Percentiles rank a stretch among this genome's conserved stretches.
These are phyloP conservation scores for Cryptomyrus ogoouensis DNA, from an alignment of 2,113 vertebrate genomes.

Conservation along the genomic window DNA sequence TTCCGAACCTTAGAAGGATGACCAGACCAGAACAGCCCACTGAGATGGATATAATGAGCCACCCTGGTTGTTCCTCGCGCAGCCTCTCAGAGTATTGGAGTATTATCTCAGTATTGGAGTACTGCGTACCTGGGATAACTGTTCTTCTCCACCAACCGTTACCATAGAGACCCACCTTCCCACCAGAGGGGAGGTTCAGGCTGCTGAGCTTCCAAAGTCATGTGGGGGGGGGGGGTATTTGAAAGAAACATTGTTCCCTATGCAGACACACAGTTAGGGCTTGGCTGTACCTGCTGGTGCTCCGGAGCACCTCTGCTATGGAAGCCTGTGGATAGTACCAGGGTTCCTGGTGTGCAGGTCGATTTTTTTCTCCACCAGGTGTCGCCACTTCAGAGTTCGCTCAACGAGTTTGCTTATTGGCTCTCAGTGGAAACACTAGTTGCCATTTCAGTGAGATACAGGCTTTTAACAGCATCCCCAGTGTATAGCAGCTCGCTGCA, in stretches of 20 bases:
- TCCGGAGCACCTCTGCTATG: constrained; percentile 45
- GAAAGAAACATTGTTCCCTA: constrained; percentile 51
- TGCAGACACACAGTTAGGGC: constrained; percentile 4
- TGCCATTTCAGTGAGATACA: neutral
- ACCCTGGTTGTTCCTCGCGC: constrained; percentile 33
- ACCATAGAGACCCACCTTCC: constrained; percentile 68
- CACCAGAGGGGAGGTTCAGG: constrained; percentile 52
- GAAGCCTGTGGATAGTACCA: constrained; percentile 36
- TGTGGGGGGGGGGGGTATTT: constrained; percentile 46
- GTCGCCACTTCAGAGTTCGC: neutral
- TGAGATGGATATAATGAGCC: constrained; percentile 29
- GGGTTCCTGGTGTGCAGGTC: neutral
- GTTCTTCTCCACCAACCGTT: constrained; percentile 52
- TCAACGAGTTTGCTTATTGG: neutral
- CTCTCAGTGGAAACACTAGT: neutral
- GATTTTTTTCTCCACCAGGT: neutral
- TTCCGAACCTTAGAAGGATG: neutral
- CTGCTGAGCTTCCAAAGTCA: constrained; percentile 53
- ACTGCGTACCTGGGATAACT: constrained; percentile 61
- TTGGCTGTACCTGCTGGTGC: constrained; percentile 38
- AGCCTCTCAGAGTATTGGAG: constrained; percentile 38
- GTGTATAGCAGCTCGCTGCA: neutral
- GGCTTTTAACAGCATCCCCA: neutral
- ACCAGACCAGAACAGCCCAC: neutral
- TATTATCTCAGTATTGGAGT: constrained; percentile 43